These are phyloP conservation scores for Clarias macrocephalus DNA, from an alignment of 2,113 vertebrate species.

Conservation along the genomic window DNA sequence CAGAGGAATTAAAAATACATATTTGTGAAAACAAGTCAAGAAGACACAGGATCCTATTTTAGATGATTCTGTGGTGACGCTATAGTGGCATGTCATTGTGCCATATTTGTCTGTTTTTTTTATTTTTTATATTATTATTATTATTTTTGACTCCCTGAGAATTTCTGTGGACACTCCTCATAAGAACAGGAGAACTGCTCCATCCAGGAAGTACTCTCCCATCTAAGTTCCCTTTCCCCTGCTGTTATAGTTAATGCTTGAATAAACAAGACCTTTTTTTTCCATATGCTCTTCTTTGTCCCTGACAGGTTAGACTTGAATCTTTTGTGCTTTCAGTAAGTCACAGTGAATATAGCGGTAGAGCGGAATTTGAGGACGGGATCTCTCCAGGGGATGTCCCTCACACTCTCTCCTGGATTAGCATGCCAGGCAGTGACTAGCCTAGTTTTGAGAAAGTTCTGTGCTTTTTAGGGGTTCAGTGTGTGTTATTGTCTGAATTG, in stretches of 20 bases:
- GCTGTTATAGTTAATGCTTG: slow-evolving; percentile 6
- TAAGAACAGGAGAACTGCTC: not conserved
- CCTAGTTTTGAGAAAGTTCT: slow-evolving; percentile 10
- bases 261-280: not conserved
- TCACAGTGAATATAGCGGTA: not conserved
- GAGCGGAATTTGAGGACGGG: not conserved
- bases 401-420: not conserved
- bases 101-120: not conserved
- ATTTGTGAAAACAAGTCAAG: not conserved
- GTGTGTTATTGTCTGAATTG: not conserved
- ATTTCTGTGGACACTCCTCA: not conserved
- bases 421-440: slow-evolving; percentile 27
- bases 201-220: not conserved
- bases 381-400: not conserved
- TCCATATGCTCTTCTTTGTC: not conserved
- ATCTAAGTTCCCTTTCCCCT: slow-evolving; percentile 4
- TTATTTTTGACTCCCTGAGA: not conserved
- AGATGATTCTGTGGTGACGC: not conserved
- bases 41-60: not conserved
- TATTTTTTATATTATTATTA: too few species aligned
- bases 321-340: not conserved
- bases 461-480: not conserved
- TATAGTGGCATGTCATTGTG: not conserved
- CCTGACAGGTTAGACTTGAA: not conserved
- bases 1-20: too few species aligned